Percentiles rank a stretch among this genome's conserved stretches.
Evolutionary conservation across 92 coral and sea anemone species (phyloP).

Genomic region (Parazoanthus swiftii): DNA sequence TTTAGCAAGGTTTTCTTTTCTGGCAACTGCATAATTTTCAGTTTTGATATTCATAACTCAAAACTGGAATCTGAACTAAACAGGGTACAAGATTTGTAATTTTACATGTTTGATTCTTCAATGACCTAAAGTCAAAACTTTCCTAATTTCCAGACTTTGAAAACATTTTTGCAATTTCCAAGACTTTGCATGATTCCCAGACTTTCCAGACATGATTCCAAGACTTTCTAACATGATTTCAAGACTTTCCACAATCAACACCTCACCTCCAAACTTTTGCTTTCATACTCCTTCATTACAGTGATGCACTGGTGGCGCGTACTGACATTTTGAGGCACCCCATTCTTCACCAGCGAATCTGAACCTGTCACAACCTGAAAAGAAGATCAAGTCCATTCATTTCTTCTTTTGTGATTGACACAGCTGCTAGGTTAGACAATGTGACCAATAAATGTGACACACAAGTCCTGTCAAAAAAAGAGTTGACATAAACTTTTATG

Average conservation of each 20-base stretch:
- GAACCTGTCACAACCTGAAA: constrained; percentile 72
- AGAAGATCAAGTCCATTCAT: not conserved
- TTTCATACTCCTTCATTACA: constrained; percentile 87
- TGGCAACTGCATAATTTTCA: not conserved
- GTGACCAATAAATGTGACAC: not conserved
- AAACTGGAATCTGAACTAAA: too few species aligned
- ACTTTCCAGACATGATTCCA: too few species aligned
- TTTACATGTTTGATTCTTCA: too few species aligned
- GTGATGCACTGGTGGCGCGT: constrained; percentile 95
- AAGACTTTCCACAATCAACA: not conserved
- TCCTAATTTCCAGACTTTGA: not conserved
- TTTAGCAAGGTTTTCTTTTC: not conserved
- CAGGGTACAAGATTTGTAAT: too few species aligned
- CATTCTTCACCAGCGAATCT: constrained; percentile 93
- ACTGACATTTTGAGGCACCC: constrained; percentile 71
- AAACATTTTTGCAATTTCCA: not conserved
- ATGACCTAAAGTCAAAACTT: too few species aligned
- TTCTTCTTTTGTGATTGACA: not conserved
- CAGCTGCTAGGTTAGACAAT: not conserved
- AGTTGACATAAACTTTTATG: too few species aligned
- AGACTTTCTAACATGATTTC: too few species aligned
- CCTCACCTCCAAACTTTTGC: constrained; percentile 91
- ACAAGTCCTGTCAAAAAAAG: not conserved
- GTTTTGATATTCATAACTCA: too few species aligned
- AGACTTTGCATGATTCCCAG: too few species aligned